These are phyloP conservation scores for Flexamia atlantica DNA, from an alignment of 2,888 invertebrate species.

Conservation along the genomic window DNA sequence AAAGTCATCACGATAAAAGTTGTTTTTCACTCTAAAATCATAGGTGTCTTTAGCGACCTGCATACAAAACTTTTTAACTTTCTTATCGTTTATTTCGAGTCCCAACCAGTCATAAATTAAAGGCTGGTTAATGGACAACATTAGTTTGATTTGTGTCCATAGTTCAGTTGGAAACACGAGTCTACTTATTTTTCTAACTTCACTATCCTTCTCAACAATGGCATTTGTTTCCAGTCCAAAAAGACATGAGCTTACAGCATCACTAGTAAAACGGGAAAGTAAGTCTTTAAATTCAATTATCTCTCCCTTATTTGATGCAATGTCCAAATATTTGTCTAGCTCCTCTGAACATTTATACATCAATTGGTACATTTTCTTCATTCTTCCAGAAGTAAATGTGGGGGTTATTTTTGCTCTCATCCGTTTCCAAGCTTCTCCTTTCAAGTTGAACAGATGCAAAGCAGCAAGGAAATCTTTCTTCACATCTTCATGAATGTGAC, in stretches of 20 bases:
- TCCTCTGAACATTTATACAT: constrained; percentile 31
- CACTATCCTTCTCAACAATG: constrained; percentile 43
- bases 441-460: constrained; percentile 41
- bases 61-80: constrained; percentile 46
- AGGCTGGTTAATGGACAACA: constrained; percentile 37
- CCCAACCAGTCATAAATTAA: constrained; percentile 22
- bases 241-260: constrained; percentile 44
- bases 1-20: constrained; percentile 51
- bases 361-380: constrained; percentile 39
- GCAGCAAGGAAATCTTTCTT: constrained; percentile 42
- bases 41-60: constrained; percentile 36
- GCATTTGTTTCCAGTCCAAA: constrained; percentile 49
- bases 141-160: constrained; percentile 1
- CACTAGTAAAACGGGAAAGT: constrained; percentile 33
- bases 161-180: constrained; percentile 4
- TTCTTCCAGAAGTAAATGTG: constrained; percentile 47
- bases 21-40: constrained; percentile 39
- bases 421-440: constrained; percentile 21
- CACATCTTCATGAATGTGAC: constrained; percentile 47
- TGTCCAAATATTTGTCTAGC: constrained; percentile 22
- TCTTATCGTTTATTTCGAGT: constrained; percentile 35
- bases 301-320: constrained; percentile 1
- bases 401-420: constrained; percentile 33
- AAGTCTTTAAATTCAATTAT: constrained; percentile 39
- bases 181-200: constrained; percentile 44